phyloP scores from a whole-genome alignment of 2,797 vertebrate species.

The Notolabrus celidotus region DNA sequence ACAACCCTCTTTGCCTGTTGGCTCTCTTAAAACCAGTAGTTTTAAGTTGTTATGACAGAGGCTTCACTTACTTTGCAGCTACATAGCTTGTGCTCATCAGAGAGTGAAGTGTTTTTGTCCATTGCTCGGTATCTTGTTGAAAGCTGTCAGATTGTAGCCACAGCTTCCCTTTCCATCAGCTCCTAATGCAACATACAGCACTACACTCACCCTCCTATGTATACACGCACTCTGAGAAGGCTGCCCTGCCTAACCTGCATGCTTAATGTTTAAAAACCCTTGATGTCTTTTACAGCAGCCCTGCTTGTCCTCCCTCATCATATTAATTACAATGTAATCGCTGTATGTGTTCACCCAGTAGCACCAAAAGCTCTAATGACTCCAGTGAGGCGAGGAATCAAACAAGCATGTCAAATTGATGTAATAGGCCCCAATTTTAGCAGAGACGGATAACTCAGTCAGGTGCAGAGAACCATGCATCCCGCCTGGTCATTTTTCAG shows the following conservation, averaged over 20 bases:
- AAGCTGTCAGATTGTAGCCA: background rate
- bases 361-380: constrained; percentile 37
- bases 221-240: background rate
- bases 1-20: no score
- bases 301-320: constrained; percentile 8
- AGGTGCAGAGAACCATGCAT: no score
- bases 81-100: no score
- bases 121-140: background rate
- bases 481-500: background rate
- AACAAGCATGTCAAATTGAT: constrained; percentile 28
- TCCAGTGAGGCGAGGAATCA: background rate
- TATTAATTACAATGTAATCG: constrained; percentile 44
- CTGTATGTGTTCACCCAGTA: constrained; percentile 2
- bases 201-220: background rate
- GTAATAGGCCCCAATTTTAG: background rate
- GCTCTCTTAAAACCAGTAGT: no score
- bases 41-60: no score
- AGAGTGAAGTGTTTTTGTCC: background rate
- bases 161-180: background rate
- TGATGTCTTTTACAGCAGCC: background rate
- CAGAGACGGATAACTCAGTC: background rate
- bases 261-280: background rate
- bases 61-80: no score
- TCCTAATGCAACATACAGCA: constrained; percentile 12
- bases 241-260: constrained; percentile 8